phyloP scores from a whole-genome alignment of 2,797 vertebrate species.

The Paedocypris micromegethes region DNA sequence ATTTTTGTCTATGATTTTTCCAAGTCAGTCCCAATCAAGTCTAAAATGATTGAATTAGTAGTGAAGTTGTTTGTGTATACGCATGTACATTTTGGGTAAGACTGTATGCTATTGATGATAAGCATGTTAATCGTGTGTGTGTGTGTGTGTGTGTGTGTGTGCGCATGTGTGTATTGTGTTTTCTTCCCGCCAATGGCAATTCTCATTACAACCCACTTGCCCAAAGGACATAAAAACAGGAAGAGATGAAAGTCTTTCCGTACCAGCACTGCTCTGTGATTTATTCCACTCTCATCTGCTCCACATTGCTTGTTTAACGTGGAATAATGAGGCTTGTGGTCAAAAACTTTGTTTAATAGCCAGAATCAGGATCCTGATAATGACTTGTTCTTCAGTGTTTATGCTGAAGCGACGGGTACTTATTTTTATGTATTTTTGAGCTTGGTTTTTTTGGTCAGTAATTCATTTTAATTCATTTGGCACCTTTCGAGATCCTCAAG shows the following conservation, averaged over 20 bases:
- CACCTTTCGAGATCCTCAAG: too few species aligned
- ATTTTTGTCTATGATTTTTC: too few species aligned
- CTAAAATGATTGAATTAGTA: too few species aligned
- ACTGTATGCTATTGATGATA: too few species aligned
- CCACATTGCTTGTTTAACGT: conserved; percentile 30
- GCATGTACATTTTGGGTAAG: too few species aligned
- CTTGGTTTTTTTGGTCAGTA: background rate
- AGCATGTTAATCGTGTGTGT: too few species aligned
- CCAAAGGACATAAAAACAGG: conserved; percentile 37
- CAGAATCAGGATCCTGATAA: conserved; percentile 19
- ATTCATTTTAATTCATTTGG: too few species aligned
- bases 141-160: background rate
- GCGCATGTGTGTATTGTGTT: conserved; percentile 3
- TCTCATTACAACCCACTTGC: conserved; percentile 24
- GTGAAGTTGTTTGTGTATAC: too few species aligned
- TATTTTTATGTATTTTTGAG: too few species aligned
- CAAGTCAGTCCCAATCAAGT: too few species aligned
- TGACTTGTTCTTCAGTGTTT: conserved; percentile 19
- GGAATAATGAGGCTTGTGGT: conserved; percentile 37
- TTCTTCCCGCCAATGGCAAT: conserved; percentile 6
- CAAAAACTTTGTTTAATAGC: conserved; percentile 19
- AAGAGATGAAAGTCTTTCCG: conserved; percentile 33
- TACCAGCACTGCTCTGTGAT: conserved; percentile 26
- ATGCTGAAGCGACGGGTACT: background rate
- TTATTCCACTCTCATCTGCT: conserved; percentile 30